Conservation (phyloP, 1,140 invertebrate genomes). For the Anthonomus grandis region DNA sequence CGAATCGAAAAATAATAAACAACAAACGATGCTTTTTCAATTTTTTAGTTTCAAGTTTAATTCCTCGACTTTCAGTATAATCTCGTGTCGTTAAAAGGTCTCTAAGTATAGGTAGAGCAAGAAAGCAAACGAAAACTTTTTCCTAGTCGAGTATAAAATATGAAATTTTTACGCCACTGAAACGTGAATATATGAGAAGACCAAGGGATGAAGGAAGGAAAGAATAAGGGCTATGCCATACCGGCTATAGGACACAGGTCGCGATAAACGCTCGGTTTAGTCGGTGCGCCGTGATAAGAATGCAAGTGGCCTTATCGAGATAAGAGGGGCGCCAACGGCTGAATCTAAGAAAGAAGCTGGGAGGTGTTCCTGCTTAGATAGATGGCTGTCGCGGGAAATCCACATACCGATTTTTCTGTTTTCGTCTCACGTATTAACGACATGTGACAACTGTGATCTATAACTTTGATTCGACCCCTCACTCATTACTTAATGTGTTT, state of each 20-base stretch:
- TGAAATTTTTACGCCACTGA: too few species aligned
- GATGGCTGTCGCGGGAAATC: conserved; percentile 49
- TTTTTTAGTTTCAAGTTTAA: too few species aligned
- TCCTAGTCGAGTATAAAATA: too few species aligned
- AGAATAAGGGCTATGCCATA: too few species aligned
- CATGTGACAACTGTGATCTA: conserved; percentile 50
- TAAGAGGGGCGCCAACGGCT: conserved; percentile 40
- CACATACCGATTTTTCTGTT: conserved; percentile 41
- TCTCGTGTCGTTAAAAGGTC: too few species aligned
- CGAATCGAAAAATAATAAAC: too few species aligned
- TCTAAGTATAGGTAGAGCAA: too few species aligned
- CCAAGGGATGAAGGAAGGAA: too few species aligned
- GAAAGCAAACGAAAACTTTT: too few species aligned
- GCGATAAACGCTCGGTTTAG: conserved; percentile 41
- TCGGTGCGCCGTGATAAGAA: conserved; percentile 46
- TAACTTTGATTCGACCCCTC: conserved; percentile 43
- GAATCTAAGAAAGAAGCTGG: conserved; percentile 46
- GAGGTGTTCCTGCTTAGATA: conserved; percentile 48
- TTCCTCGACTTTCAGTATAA: too few species aligned
- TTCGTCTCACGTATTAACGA: conserved; percentile 47
- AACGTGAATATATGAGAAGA: too few species aligned
- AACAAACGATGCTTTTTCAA: too few species aligned
- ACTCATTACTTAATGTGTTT: conserved; percentile 17
- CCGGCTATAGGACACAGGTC: conserved; percentile 45
- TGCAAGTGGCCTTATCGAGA: conserved; percentile 45